A percentile compares a stretch with the other conserved stretches of the same genome.
phyloP scores from a whole-genome alignment of 2,797 vertebrate species.

The Eospalax fontanierii region DNA sequence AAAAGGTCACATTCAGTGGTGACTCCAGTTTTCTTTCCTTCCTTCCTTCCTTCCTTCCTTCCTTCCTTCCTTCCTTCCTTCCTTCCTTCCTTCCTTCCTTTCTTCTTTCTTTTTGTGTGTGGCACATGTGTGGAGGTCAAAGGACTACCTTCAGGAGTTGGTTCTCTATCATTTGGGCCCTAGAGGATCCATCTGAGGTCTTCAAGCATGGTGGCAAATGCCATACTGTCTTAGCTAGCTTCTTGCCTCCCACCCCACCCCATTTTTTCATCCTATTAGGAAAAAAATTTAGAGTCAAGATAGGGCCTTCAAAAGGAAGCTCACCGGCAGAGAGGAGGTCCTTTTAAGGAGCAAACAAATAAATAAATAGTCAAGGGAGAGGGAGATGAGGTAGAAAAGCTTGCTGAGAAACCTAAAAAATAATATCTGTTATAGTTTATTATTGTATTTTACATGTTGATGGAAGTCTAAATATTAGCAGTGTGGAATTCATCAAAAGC shows the following conservation, averaged over 20 bases:
- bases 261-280: not conserved
- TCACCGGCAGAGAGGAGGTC: not conserved
- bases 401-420: not conserved
- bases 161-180: not conserved
- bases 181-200: not conserved
- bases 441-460: not conserved
- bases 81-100: not conserved
- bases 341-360: not conserved
- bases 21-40: not conserved
- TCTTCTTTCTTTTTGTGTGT: not conserved
- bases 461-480: not conserved
- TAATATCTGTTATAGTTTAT: not conserved
- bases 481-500: not conserved
- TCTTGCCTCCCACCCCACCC: not conserved
- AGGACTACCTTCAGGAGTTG: not conserved
- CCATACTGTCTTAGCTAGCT: not conserved
- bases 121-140: not conserved
- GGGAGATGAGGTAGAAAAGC: not conserved
- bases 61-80: not conserved
- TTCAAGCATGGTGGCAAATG: not conserved
- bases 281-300: not conserved
- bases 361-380: not conserved
- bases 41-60: not conserved
- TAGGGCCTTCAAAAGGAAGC: not conserved
- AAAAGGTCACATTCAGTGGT: not conserved